Evolutionary conservation across 2,113 vertebrate genomes (phyloP).

Genomic region (Turdus rufiventris): DNA sequence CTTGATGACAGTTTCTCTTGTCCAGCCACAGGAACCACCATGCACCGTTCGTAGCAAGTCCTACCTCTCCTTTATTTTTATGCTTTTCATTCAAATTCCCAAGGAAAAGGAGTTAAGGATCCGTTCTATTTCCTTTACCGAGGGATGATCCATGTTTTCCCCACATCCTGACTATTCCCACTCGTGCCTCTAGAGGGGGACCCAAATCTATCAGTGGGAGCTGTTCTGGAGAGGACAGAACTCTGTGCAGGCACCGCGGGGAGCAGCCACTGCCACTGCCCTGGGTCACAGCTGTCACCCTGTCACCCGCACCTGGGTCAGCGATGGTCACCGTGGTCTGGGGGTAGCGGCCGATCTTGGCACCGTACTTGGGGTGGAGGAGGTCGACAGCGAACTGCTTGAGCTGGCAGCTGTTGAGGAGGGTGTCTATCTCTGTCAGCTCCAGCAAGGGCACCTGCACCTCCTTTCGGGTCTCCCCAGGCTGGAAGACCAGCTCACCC

Average conservation of each 20-base stretch:
- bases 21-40: background rate
- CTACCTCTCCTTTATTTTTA: background rate
- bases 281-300: background rate
- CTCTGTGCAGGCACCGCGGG: background rate
- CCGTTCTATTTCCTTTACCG: no score
- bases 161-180: background rate
- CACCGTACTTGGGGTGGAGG: slow-evolving; percentile 85
- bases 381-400: slow-evolving; percentile 91
- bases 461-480: slow-evolving; percentile 85
- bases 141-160: accelerated
- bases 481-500: slow-evolving; percentile 83
- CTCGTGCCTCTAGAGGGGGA: slow-evolving; percentile 37
- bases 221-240: background rate
- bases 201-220: background rate
- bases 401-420: slow-evolving; percentile 80
- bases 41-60: background rate
- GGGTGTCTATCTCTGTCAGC: slow-evolving; percentile 79
- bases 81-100: background rate
- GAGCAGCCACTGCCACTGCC: background rate
- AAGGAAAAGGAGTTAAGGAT: background rate
- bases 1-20: background rate
- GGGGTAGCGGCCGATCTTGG: slow-evolving; percentile 86
- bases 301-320: slow-evolving; percentile 74
- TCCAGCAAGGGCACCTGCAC: slow-evolving; percentile 88
- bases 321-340: slow-evolving; percentile 85